Percentiles rank a stretch among this genome's conserved stretches.
These are phyloP conservation scores for Ferrisia virgata DNA, from an alignment of 2,888 invertebrate genomes.

Conservation along the genomic window DNA sequence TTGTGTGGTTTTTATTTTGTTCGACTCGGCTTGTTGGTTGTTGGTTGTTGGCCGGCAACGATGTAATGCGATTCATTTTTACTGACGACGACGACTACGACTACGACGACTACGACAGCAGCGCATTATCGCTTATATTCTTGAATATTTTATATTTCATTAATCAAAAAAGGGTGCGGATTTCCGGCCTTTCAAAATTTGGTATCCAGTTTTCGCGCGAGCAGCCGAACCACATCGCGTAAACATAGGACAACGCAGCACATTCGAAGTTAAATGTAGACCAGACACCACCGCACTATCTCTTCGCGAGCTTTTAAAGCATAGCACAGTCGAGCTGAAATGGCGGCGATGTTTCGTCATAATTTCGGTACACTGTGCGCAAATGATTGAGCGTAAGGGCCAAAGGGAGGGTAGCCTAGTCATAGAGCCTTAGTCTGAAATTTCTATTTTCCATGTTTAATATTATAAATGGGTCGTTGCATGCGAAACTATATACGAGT, in stretches of 20 bases:
- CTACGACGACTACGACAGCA: no score
- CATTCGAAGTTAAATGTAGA: background rate
- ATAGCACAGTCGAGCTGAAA: background rate
- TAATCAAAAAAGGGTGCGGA: conserved; percentile 37
- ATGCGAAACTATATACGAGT: conserved; percentile 14
- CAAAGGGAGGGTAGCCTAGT: background rate
- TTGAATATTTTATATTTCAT: conserved; percentile 29
- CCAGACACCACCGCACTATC: background rate
- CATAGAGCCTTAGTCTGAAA: background rate
- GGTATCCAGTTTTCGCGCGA: conserved; percentile 27
- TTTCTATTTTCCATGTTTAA: conserved; percentile 32
- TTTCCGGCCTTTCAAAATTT: conserved; percentile 30
- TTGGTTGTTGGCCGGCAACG: background rate
- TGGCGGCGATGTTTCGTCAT: background rate
- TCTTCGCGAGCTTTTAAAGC: background rate
- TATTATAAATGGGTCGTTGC: conserved; percentile 36
- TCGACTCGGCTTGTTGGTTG: no score
- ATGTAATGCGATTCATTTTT: background rate
- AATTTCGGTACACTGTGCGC: background rate
- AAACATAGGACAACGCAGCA: background rate
- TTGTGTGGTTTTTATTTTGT: no score
- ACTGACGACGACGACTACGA: background rate
- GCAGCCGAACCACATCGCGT: background rate
- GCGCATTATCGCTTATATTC: conserved; percentile 22
- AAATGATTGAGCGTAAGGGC: background rate